These are phyloP conservation scores for Philonicus albiceps DNA, from an alignment of 2,888 invertebrate species.

Conservation along the genomic window DNA sequence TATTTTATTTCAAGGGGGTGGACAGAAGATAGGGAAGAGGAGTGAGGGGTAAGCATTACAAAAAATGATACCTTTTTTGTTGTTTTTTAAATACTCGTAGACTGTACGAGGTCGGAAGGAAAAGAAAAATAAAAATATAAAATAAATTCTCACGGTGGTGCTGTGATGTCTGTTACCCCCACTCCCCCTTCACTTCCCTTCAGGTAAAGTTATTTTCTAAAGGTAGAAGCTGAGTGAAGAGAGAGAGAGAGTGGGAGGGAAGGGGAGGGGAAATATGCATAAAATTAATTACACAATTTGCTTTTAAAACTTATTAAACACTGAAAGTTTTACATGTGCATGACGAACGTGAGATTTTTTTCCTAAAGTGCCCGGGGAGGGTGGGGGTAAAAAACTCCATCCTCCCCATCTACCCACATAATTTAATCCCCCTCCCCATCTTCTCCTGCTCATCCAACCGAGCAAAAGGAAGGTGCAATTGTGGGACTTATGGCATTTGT, in stretches of 20 bases:
- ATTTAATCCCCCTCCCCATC: not conserved
- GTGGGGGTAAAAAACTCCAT: not conserved
- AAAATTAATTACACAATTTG: conserved; percentile 26
- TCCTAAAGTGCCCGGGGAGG: not conserved
- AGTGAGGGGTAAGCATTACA: too few relatives aligned
- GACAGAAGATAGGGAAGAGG: too few relatives aligned
- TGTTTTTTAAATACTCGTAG: too few relatives aligned
- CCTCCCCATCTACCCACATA: not conserved
- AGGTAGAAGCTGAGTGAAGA: not conserved
- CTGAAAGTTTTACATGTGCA: not conserved
- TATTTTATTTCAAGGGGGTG: too few relatives aligned
- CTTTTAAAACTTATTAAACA: conserved; percentile 28
- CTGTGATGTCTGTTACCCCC: too few relatives aligned
- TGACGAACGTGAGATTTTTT: not conserved
- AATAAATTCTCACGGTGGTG: not conserved
- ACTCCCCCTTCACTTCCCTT: too few relatives aligned
- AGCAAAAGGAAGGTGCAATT: not conserved
- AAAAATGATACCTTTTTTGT: too few relatives aligned
- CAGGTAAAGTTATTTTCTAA: too few relatives aligned
- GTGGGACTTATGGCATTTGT: not conserved
- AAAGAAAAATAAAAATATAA: not conserved
- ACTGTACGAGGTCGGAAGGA: too few relatives aligned
- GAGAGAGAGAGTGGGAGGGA: too few relatives aligned
- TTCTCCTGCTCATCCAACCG: not conserved
- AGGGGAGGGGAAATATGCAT: not conserved